These are phyloP conservation scores for Chaetophractus vellerosus DNA, from an alignment of 2,797 vertebrate genomes.

Conservation along the genomic window DNA sequence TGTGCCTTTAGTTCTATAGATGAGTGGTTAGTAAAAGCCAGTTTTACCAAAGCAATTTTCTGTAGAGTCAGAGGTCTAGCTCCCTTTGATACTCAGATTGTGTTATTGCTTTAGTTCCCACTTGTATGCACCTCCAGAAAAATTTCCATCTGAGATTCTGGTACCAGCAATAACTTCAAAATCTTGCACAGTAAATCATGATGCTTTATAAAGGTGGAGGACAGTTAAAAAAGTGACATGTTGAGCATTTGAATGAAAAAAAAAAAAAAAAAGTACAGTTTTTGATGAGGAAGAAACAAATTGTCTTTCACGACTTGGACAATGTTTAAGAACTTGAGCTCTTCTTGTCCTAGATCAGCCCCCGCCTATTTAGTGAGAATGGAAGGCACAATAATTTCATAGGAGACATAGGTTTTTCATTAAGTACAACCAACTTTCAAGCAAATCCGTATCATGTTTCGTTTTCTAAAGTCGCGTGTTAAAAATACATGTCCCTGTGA, in stretches of 20 bases:
- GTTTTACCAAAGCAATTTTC: not conserved
- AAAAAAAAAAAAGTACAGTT: not conserved
- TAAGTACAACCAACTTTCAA: not conserved
- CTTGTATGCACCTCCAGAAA: not conserved
- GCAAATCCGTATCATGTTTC: not conserved
- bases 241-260: not conserved
- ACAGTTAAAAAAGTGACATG: not conserved
- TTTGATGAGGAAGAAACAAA: conserved; percentile 11
- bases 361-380: not conserved
- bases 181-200: too few species aligned
- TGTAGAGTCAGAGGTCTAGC: not conserved
- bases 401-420: conserved; percentile 39
- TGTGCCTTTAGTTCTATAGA: not conserved
- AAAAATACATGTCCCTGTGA: not conserved
- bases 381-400: not conserved
- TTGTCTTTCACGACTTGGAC: not conserved
- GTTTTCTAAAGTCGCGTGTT: not conserved
- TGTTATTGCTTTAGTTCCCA: not conserved
- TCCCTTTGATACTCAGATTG: not conserved
- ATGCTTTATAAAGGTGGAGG: not conserved
- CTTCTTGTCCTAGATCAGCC: not conserved
- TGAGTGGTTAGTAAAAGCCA: not conserved
- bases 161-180: conserved; percentile 40
- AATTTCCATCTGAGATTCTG: not conserved
- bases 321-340: not conserved